Conservation (phyloP, 1,140 invertebrate species). For the Zaprionus vittiger region DNA sequence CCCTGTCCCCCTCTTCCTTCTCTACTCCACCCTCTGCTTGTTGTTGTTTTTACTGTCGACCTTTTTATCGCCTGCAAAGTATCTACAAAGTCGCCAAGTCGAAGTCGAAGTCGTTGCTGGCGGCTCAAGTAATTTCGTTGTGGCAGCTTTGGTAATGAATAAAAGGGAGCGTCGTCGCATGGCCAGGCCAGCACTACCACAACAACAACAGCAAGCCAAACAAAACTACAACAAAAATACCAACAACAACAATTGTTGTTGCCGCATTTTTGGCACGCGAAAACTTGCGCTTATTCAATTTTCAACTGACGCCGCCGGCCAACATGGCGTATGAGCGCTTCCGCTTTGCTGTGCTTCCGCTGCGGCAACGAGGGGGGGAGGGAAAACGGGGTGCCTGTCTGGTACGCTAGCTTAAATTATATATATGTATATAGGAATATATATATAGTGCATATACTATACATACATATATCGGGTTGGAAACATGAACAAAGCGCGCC, state of each 20-base stretch:
- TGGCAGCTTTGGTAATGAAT: constrained; percentile 75
- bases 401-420: constrained; percentile 19
- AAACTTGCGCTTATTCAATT: constrained; percentile 80
- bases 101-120: constrained; percentile 13
- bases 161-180: constrained; percentile 35
- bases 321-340: constrained; percentile 79
- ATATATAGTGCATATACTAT: not conserved
- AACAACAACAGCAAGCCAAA: constrained; percentile 19
- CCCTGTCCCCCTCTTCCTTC: not conserved
- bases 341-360: constrained; percentile 70
- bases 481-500: constrained; percentile 74
- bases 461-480: constrained; percentile 3
- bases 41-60: constrained; percentile 50
- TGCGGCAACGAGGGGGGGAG: constrained; percentile 17
- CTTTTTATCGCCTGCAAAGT: constrained; percentile 77
- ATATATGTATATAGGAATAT: not conserved
- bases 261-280: constrained; percentile 74
- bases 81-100: constrained; percentile 70
- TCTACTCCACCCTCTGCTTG: not conserved
- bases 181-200: constrained; percentile 11
- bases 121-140: constrained; percentile 66
- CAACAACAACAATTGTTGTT: constrained; percentile 16
- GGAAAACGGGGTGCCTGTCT: constrained; percentile 38
- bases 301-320: constrained; percentile 64
- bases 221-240: constrained; percentile 8